Evolutionary conservation across 2,888 invertebrate genomes (phyloP).

Genomic region (Graphium colonna): DNA sequence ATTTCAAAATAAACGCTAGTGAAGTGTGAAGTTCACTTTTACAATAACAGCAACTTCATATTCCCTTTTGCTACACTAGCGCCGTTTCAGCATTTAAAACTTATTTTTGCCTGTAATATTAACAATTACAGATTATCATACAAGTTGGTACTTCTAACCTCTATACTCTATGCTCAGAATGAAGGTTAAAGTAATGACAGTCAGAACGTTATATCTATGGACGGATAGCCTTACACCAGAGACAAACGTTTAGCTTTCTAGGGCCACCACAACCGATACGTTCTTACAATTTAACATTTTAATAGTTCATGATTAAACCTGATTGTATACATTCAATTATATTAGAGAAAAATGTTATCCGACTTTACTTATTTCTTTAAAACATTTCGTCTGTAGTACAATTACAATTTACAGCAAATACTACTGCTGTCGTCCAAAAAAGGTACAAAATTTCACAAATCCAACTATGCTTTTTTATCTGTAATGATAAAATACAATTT

Average conservation of each 20-base stretch:
- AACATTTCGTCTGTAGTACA: background rate
- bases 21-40: no score
- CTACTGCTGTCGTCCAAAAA: conserved; percentile 5
- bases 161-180: conserved; percentile 12
- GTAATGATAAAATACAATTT: background rate
- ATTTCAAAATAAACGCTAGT: no score
- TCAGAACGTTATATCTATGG: conserved; percentile 35
- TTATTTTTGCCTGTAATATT: no score
- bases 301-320: background rate
- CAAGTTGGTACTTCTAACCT: no score
- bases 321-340: conserved; percentile 3
- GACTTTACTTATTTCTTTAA: background rate
- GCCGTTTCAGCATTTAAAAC: no score
- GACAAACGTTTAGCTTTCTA: conserved; percentile 28
- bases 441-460: background rate
- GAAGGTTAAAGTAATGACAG: conserved; percentile 18
- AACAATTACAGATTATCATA: no score
- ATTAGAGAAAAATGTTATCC: conserved; percentile 1
- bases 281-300: conserved; percentile 13
- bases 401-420: conserved; percentile 16
- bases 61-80: no score
- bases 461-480: background rate
- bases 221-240: conserved; percentile 46
- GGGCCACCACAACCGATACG: conserved; percentile 45
- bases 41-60: no score